These are phyloP conservation scores for Lerista edwardsae DNA, from an alignment of 2,797 vertebrate species.

Conservation along the genomic window DNA sequence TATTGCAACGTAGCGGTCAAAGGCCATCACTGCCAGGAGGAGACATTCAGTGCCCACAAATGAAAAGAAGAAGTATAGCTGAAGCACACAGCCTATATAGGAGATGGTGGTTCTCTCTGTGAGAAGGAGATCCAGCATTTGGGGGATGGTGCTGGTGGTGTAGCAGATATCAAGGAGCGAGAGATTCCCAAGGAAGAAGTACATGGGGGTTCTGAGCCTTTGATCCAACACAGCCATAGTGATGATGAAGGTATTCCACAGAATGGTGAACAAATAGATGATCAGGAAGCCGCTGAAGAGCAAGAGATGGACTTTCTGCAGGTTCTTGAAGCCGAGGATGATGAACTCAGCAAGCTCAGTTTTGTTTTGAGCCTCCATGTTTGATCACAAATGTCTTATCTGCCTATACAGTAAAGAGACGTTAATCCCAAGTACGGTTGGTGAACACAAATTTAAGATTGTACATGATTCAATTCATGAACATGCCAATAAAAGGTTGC, in stretches of 20 bases:
- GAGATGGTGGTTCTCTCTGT: constrained; percentile 60
- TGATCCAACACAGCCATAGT: constrained; percentile 51
- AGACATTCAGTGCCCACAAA: constrained; percentile 66
- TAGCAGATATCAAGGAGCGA: constrained; percentile 69
- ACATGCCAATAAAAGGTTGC: background rate
- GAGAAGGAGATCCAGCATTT: constrained; percentile 67
- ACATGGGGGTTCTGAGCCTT: constrained; percentile 65
- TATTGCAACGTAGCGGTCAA: constrained; percentile 69
- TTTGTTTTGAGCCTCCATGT: constrained; percentile 21
- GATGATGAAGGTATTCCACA: constrained; percentile 63
- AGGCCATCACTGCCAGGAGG: constrained; percentile 68
- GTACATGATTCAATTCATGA: background rate
- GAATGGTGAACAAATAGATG: constrained; percentile 62
- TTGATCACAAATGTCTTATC: background rate
- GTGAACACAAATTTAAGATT: background rate
- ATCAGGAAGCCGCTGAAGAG: constrained; percentile 57
- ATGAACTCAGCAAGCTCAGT: constrained; percentile 14
- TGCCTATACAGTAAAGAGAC: background rate
- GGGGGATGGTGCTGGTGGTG: constrained; percentile 66
- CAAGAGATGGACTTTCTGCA: background rate
- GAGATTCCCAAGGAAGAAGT: constrained; percentile 70
- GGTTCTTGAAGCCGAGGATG: constrained; percentile 31
- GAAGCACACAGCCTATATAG: constrained; percentile 60
- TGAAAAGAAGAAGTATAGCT: constrained; percentile 67
- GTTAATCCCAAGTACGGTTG: background rate